phyloP scores from a whole-genome alignment of 2,797 vertebrate genomes.

The Notolepis coatsorum region DNA sequence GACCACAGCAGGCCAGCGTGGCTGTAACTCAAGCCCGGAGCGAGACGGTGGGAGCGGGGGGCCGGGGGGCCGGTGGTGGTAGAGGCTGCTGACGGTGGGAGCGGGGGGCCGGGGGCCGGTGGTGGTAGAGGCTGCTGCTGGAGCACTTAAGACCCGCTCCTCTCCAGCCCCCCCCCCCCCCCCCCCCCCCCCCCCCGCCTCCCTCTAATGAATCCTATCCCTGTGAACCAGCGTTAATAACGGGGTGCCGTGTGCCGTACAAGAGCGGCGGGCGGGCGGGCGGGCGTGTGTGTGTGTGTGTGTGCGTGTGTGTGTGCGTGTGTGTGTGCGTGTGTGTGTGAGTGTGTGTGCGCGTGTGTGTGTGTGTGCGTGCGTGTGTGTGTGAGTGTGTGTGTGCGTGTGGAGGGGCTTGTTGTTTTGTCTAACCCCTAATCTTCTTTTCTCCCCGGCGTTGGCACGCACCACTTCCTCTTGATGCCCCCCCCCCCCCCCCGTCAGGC shows the following conservation, averaged over 20 bases:
- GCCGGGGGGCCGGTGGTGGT: no score
- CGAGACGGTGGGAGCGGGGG: constrained; percentile 16
- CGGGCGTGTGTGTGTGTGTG: no score
- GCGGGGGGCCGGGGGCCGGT: constrained; percentile 10
- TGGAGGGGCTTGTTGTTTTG: constrained; percentile 57
- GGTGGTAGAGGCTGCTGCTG: constrained; percentile 34
- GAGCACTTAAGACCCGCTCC: constrained; percentile 42
- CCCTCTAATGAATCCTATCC: constrained; percentile 48
- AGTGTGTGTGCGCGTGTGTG: no score
- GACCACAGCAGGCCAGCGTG: constrained; percentile 39
- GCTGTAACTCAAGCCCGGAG: constrained; percentile 44
- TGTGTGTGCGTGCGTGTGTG: no score
- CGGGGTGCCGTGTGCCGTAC: constrained; percentile 28
- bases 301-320: no score
- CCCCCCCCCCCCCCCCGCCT: constrained; percentile 35
- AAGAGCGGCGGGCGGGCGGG: constrained; percentile 5
- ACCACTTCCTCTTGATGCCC: constrained; percentile 33
- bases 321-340: no score
- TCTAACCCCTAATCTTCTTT: constrained; percentile 65
- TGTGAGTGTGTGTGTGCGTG: no score
- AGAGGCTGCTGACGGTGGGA: constrained; percentile 35
- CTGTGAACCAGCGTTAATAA: constrained; percentile 57
- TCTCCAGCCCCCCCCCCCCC: constrained; percentile 39
- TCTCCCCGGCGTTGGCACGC: constrained; percentile 42
- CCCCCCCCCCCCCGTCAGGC: not conserved